Conservation (phyloP, 2,797 vertebrate species). For the Nyctibius grandis region DNA sequence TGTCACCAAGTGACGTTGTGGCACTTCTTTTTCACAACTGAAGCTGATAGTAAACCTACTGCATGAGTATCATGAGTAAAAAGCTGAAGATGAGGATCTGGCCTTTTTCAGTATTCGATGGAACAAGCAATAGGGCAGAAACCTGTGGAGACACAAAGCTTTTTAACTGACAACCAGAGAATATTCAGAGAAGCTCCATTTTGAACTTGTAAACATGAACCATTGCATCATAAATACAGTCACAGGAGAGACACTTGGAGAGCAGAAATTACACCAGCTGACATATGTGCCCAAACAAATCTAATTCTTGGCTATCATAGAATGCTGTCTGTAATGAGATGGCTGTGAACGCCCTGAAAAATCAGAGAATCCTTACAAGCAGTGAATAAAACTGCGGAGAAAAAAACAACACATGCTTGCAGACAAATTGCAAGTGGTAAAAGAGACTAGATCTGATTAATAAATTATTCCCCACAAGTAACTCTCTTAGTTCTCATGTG, state of each 20-base stretch:
- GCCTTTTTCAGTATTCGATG: neutral
- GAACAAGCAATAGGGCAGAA: neutral
- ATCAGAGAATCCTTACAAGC: neutral
- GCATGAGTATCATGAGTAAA: neutral
- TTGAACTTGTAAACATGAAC: neutral
- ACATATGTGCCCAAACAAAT: neutral
- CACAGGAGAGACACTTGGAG: neutral
- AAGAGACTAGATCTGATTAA: neutral
- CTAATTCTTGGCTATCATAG: neutral
- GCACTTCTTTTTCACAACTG: neutral
- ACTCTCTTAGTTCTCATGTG: neutral
- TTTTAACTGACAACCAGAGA: neutral
- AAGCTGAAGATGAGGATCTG: neutral
- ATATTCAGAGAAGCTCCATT: neutral
- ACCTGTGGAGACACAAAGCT: neutral
- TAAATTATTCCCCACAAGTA: neutral
- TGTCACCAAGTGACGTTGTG: neutral
- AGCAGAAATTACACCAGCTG: neutral
- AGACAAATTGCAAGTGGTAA: constrained; percentile 20
- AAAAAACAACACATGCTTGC: neutral
- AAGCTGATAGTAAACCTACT: neutral
- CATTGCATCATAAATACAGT: neutral
- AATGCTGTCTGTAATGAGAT: neutral
- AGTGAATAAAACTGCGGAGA: neutral
- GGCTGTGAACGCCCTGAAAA: neutral